Base-by-base conservation (phyloP, 2,888 invertebrate genomes). In the Idaea dimidiata region DNA sequence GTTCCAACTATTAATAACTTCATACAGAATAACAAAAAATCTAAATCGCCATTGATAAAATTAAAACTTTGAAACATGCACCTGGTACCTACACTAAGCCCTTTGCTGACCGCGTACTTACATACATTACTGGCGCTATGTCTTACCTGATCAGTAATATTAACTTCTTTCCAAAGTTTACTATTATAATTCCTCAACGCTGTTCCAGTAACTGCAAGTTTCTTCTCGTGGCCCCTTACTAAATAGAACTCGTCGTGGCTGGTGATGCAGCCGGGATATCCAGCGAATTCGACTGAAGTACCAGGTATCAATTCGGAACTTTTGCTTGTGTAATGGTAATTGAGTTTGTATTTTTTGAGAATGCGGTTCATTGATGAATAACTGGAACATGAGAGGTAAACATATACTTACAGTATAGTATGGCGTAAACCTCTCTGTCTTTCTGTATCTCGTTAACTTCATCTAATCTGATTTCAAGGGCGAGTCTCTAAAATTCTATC, bases 161-260 rank as follows among this genome's bases (percentile, higher is more conserved):
- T 93, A 54, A 97, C 94, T 63, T 94, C 93, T 68, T 94, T 93
- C 95, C 96, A 97, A 4, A 96, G 87, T 53, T 94, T 93, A 14
- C 87, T 81, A 82, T 97, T 97, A 75, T 94, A 94, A 79, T 97
- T 96, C 68, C 94, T 95, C 60, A 97, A 94, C 6, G 96, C 94
- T 6, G 97, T 97, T 65, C 98, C 97, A 10, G 95, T 94, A 1
- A 97, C 92, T 8, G 95, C 94, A 74, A 97, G 88, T 62, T 94
- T 88, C 57, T 89, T 89, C 6, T 94, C 92, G 1, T 89, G 79
- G 0, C 94, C 95, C 77, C 77, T 93, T 76, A 97, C 87, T 16
- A 95, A 84, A 79, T 97, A 97, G 82, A 96, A 96, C 80, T 97
- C 97, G 82, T 97, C 97, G 60, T 96, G 95, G 43, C 97, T 97